phyloP scores from a whole-genome alignment of 2,113 vertebrate species.

The Polypterus senegalus region DNA sequence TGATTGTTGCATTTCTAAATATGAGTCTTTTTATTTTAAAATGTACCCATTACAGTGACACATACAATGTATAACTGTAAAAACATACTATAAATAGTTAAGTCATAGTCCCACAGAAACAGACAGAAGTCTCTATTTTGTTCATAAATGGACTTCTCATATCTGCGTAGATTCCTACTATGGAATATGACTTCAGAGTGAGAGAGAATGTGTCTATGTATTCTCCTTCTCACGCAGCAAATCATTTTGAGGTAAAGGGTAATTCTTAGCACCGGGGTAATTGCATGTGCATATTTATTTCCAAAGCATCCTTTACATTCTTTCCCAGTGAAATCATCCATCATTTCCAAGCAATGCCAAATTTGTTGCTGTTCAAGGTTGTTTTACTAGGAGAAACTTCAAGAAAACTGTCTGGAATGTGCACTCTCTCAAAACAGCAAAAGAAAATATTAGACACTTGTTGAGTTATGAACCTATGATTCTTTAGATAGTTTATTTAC shows the following conservation, averaged over 20 bases:
- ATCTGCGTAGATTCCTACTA: slow-evolving; percentile 59
- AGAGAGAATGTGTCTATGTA: slow-evolving; percentile 46
- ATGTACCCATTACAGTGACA: slow-evolving; percentile 13
- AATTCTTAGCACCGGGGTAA: slow-evolving; percentile 59
- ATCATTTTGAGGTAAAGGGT: slow-evolving; percentile 66
- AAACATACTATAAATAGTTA: slow-evolving; percentile 69
- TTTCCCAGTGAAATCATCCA: slow-evolving; percentile 76
- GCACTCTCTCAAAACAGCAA: slow-evolving; percentile 5
- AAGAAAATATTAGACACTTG: slow-evolving; percentile 6
- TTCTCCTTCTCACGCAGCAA: slow-evolving; percentile 64
- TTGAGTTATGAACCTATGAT: slow-evolving; percentile 6
- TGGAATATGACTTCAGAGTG: slow-evolving; percentile 56
- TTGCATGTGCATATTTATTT: slow-evolving; percentile 78
- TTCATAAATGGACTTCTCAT: slow-evolving; percentile 51
- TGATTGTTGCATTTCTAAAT: too few species aligned
- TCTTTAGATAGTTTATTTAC: background rate
- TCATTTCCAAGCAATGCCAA: slow-evolving; percentile 48
- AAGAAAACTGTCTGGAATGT: slow-evolving; percentile 24
- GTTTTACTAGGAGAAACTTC: slow-evolving; percentile 40
- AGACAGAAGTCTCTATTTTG: slow-evolving; percentile 35
- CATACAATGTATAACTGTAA: slow-evolving; percentile 45
- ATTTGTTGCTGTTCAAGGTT: slow-evolving; percentile 58
- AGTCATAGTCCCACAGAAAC: slow-evolving; percentile 28
- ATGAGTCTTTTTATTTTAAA: too few species aligned
- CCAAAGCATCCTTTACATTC: slow-evolving; percentile 79